Evolutionary conservation across 2,113 vertebrate species (phyloP).

Genomic region (Psittacula cyanocephala): DNA sequence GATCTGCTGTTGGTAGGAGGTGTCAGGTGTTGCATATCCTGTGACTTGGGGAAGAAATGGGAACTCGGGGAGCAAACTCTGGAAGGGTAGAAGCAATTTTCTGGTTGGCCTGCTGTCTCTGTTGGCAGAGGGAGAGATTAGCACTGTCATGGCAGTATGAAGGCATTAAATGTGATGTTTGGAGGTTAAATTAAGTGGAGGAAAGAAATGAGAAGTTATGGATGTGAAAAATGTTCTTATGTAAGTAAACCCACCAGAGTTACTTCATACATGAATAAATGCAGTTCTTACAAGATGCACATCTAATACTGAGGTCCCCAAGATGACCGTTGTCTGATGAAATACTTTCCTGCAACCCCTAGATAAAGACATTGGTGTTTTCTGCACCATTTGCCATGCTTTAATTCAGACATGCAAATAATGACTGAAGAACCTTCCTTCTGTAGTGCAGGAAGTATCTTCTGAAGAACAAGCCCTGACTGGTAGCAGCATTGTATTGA

Average conservation of each 20-base stretch:
- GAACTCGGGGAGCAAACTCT: not conserved
- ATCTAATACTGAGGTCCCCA: not conserved
- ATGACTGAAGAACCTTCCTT: not conserved
- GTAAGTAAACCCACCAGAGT: not conserved
- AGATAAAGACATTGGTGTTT: not conserved
- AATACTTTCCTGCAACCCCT: not conserved
- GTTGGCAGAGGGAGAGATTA: not conserved
- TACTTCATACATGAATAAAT: not conserved
- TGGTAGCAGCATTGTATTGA: not conserved
- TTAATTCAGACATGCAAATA: conserved; percentile 44
- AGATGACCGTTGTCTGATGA: not conserved
- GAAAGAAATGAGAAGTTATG: not conserved
- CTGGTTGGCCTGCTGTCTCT: not conserved
- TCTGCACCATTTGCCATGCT: not conserved
- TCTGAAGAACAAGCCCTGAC: not conserved
- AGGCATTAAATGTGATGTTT: not conserved
- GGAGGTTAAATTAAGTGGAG: not conserved
- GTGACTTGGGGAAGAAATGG: not conserved
- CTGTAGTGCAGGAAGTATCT: not conserved
- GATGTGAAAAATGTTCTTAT: not conserved
- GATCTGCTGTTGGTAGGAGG: not conserved
- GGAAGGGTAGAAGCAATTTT: not conserved
- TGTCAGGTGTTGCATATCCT: not conserved
- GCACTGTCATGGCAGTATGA: not conserved
- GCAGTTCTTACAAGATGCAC: not conserved